Percentiles rank a stretch among this genome's conserved stretches.
phyloP scores from a whole-genome alignment of 1,140 invertebrate genomes.

The Micrasema longulum region DNA sequence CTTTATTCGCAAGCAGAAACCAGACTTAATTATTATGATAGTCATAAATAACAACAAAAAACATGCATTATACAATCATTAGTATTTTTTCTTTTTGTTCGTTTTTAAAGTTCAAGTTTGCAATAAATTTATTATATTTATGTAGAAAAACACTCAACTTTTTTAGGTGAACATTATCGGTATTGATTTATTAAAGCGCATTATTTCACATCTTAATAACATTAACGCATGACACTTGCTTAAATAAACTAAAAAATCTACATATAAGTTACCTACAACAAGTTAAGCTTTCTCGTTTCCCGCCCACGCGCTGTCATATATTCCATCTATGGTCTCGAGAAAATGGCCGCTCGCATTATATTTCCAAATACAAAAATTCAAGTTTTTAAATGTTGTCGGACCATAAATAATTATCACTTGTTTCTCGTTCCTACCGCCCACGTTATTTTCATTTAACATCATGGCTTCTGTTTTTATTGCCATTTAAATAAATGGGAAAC shows the following conservation, averaged over 20 bases:
- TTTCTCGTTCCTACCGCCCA: slow-evolving; percentile 17
- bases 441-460: neutral
- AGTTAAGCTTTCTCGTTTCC: slow-evolving; percentile 10
- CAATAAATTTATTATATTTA: too few relatives aligned
- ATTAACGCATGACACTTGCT: neutral
- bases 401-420: slow-evolving; percentile 32
- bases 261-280: neutral
- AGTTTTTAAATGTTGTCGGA: slow-evolving; percentile 18
- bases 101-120: too few relatives aligned
- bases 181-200: too few relatives aligned
- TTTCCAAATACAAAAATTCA: slow-evolving; percentile 33
- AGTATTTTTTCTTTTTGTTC: too few relatives aligned
- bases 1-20: too few relatives aligned
- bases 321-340: slow-evolving; percentile 24
- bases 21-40: too few relatives aligned
- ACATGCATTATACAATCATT: too few relatives aligned
- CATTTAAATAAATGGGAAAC: neutral
- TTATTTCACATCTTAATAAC: too few relatives aligned
- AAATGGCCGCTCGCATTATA: slow-evolving; percentile 20
- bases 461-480: slow-evolving; percentile 24
- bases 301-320: slow-evolving; percentile 4
- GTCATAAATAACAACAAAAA: too few relatives aligned
- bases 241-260: slow-evolving; percentile 1
- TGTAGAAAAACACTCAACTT: too few relatives aligned
- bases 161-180: too few relatives aligned